Conservation (phyloP, 35 echinoderm and acorn worm species). For the Holothuria glaberrima region DNA sequence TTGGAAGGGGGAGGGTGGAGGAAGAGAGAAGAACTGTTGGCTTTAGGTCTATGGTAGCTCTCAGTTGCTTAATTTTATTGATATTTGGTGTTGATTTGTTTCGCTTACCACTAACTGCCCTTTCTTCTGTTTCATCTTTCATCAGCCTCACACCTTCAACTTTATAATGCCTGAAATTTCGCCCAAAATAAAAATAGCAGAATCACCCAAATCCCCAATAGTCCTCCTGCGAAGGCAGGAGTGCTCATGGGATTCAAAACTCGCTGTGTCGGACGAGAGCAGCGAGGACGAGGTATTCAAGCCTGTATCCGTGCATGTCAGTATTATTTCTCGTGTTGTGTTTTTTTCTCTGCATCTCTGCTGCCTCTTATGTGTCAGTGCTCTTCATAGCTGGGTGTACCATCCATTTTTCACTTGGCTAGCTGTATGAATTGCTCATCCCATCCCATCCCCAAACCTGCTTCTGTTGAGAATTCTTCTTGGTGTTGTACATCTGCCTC, state of each 20-base stretch:
- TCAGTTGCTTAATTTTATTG: too few species aligned
- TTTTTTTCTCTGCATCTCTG: neutral
- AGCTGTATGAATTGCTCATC: neutral
- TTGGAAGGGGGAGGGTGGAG: too few species aligned
- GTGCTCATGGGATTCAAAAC: constrained; percentile 43
- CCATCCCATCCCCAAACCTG: too few species aligned
- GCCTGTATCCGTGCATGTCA: constrained; percentile 37
- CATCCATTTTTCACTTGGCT: neutral
- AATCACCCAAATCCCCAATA: constrained; percentile 62
- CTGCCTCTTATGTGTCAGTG: neutral
- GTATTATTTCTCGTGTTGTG: neutral
- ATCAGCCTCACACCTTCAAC: constrained; percentile 35
- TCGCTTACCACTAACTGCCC: neutral
- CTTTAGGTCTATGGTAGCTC: too few species aligned
- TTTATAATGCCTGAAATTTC: constrained; percentile 55
- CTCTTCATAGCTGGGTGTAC: neutral
- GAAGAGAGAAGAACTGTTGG: too few species aligned
- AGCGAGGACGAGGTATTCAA: constrained; percentile 43
- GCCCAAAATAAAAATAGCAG: constrained; percentile 56
- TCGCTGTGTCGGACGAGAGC: constrained; percentile 6
- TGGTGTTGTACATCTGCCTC: neutral
- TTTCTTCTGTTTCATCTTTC: neutral
- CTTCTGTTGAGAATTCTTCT: too few species aligned
- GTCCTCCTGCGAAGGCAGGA: constrained; percentile 59
- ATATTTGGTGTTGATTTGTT: neutral